phyloP scores from a whole-genome alignment of 2,797 vertebrate species.

The Miopithecus talapoin region DNA sequence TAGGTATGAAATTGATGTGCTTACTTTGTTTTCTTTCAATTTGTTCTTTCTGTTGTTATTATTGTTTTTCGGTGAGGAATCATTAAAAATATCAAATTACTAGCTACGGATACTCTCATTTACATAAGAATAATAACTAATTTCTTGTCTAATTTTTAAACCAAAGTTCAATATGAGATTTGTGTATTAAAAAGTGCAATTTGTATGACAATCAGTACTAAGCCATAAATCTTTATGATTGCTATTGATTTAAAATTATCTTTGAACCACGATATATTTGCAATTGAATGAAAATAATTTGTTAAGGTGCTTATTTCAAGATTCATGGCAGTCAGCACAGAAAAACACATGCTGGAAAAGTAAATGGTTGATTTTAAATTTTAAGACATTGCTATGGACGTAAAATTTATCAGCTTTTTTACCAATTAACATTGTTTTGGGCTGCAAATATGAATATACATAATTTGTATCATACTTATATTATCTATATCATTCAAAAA shows the following conservation, averaged over 20 bases:
- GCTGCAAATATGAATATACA: neutral
- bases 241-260: neutral
- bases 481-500: neutral
- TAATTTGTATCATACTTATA: neutral
- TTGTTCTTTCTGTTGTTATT: neutral
- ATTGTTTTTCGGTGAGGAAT: neutral
- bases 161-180: neutral
- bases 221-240: neutral
- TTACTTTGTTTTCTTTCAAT: neutral
- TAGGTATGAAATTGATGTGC: neutral
- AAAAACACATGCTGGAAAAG: neutral
- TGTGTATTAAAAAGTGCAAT: neutral
- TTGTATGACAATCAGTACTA: neutral
- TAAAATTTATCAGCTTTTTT: neutral
- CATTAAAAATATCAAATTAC: neutral
- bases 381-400: neutral
- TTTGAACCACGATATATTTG: neutral
- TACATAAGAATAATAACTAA: neutral
- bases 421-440: neutral
- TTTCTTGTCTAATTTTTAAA: neutral
- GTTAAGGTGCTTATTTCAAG: neutral
- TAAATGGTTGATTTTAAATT: neutral
- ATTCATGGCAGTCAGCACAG: neutral
- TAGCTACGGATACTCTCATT: neutral
- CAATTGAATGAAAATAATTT: constrained; percentile 4